phyloP scores from a whole-genome alignment of 2,888 invertebrate genomes.

The Leptopterna dolabrata region DNA sequence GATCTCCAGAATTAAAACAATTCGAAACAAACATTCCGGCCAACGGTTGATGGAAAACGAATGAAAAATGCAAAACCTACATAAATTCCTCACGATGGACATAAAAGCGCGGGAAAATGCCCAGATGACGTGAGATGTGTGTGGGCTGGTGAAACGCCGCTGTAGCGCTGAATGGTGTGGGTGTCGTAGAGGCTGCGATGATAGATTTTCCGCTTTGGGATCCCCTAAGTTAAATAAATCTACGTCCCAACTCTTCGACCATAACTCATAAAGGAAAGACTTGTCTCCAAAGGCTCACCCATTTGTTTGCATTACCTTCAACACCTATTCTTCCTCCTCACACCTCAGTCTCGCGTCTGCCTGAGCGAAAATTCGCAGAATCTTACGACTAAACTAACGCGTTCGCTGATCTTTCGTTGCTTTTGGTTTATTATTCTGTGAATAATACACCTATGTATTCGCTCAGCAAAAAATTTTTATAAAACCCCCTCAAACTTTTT shows the following conservation, averaged over 20 bases:
- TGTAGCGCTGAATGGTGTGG: background rate
- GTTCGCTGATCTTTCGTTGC: background rate
- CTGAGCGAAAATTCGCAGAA: background rate
- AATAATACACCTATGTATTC: no score
- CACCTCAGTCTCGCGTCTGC: background rate
- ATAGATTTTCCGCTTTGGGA: constrained; percentile 42
- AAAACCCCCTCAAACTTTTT: no score
- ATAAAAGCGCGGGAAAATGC: background rate
- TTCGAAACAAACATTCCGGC: background rate
- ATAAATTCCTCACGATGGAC: background rate
- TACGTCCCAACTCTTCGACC: constrained; percentile 35
- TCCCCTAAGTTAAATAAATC: constrained; percentile 43
- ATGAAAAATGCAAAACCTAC: background rate
- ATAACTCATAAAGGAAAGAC: constrained; percentile 45
- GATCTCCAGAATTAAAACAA: no score
- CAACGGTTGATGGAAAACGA: background rate
- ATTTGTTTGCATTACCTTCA: constrained; percentile 53
- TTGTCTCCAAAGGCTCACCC: constrained; percentile 35
- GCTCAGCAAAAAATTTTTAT: no score
- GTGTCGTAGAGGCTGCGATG: constrained; percentile 22
- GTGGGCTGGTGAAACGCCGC: background rate
- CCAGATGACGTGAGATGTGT: background rate
- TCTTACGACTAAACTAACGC: background rate
- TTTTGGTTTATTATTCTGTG: no score
- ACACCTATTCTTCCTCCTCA: constrained; percentile 16